Conservation (phyloP, 2,888 invertebrate species). For the Marasmarcha lunaedactyla region DNA sequence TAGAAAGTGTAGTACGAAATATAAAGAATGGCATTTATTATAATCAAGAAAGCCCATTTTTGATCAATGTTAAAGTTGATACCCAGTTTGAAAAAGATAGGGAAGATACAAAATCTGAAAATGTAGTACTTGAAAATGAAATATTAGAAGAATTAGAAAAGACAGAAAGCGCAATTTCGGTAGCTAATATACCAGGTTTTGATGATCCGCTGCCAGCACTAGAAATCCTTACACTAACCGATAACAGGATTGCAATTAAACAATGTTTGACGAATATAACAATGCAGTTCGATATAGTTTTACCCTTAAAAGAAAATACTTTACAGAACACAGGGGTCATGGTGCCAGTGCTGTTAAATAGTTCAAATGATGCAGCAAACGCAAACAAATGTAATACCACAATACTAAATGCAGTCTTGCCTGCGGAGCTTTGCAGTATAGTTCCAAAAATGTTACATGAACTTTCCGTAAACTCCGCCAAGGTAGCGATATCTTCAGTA, state of each 20-base stretch:
- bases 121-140: too few species aligned
- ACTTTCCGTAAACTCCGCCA: constrained; percentile 11
- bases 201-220: constrained; percentile 26
- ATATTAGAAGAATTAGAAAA: too few species aligned
- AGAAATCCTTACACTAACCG: constrained; percentile 34
- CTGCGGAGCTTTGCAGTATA: constrained; percentile 49
- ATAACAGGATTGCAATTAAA: constrained; percentile 39
- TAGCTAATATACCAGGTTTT: constrained; percentile 29
- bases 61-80: too few species aligned
- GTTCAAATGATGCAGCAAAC: constrained; percentile 27
- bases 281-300: constrained; percentile 38
- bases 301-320: constrained; percentile 14
- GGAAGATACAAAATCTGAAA: too few species aligned
- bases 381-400: constrained; percentile 42
- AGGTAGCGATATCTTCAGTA: not conserved
- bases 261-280: constrained; percentile 40
- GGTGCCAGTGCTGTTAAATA: constrained; percentile 26
- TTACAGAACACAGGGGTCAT: constrained; percentile 21
- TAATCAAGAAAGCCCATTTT: constrained; percentile 23
- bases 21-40: constrained; percentile 46
- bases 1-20: constrained; percentile 50
- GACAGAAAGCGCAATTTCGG: too few species aligned
- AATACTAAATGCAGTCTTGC: constrained; percentile 41
- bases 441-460: constrained; percentile 38
- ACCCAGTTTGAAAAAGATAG: too few species aligned